Evolutionary conservation across 35 echinoderm and acorn worm species (phyloP), one percentile per base, ranked within the genome.

Genomic region (Apostichopus californicus): DNA sequence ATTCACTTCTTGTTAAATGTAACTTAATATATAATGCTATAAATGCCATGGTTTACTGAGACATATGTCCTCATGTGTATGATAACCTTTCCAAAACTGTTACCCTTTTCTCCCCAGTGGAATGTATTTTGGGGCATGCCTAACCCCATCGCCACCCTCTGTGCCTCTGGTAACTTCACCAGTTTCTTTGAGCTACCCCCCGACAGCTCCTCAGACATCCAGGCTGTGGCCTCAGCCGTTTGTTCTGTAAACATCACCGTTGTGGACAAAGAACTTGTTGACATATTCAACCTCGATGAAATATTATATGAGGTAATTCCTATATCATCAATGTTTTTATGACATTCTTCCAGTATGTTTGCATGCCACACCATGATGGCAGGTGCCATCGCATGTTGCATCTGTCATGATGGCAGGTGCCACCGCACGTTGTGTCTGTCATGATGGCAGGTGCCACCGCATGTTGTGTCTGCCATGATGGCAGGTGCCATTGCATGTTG

Each of bases 151-250:
- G 21, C 78, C 2, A 92, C 77, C 18, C 77, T 95, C 73, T 95
- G 94, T 59, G 56, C 57, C n/a, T 78, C 61, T 77, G 94, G 94
- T 17, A 87, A 95, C 22, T 95, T 95, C 91, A 89, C 84, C 7
- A 55, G 56, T 11, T 95, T 89, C 71, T 95, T 95, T 77, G 83
- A 92, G 13, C 68, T 78, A 12, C 25, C 87, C 14, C 91, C 94
- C 14, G 87, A 53, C 21, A 71, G 77, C 11, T 5, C 60, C 2
- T 72, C 61, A 28, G 56, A 95, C 79, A 72, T 93, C 15, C 6
- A 55, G 3, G 90, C 89, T 90, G 24, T 95, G n/a, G 71, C 92
- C 28, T 18, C 10, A 12, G 91, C 94, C 8, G 3, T 95, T 17
- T 95, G 94, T 46, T 73, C 83, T 18, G 57, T 95, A 18, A 73